Evolutionary conservation across 2,888 invertebrate genomes (phyloP).

Genomic region (Ormia ochracea): DNA sequence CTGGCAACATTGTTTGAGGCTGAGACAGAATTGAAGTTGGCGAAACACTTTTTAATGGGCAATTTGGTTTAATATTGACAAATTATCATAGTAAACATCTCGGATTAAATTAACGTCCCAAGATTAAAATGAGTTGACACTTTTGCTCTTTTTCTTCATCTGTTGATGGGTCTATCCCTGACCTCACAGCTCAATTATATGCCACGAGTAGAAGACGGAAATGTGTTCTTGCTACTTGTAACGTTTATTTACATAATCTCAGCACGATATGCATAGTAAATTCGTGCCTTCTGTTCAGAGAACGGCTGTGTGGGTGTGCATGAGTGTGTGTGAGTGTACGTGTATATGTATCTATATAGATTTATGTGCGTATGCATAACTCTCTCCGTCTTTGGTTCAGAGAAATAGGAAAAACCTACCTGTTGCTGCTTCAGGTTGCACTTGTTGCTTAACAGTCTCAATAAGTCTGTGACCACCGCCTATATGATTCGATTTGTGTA

Average conservation of each 20-base stretch:
- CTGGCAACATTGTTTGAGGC: too few relatives aligned
- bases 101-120: too few relatives aligned
- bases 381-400: conserved; percentile 32
- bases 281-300: neutral
- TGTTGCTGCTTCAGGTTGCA: conserved; percentile 76
- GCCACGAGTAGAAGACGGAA: neutral
- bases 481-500: conserved; percentile 65
- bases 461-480: conserved; percentile 70
- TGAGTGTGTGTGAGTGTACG: conserved; percentile 14
- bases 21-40: neutral
- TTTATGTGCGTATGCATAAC: too few relatives aligned
- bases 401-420: conserved; percentile 70
- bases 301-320: conserved; percentile 21
- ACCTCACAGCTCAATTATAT: neutral
- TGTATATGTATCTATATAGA: too few relatives aligned
- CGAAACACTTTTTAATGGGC: too few relatives aligned
- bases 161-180: too few relatives aligned
- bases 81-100: too few relatives aligned
- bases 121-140: neutral
- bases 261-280: neutral
- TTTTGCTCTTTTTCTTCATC: neutral
- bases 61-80: too few relatives aligned
- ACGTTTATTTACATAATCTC: too few relatives aligned
- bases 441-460: conserved; percentile 74
- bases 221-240: neutral